Base-by-base conservation (phyloP, 1,140 invertebrate genomes). In the Sesamia nonagrioides region DNA sequence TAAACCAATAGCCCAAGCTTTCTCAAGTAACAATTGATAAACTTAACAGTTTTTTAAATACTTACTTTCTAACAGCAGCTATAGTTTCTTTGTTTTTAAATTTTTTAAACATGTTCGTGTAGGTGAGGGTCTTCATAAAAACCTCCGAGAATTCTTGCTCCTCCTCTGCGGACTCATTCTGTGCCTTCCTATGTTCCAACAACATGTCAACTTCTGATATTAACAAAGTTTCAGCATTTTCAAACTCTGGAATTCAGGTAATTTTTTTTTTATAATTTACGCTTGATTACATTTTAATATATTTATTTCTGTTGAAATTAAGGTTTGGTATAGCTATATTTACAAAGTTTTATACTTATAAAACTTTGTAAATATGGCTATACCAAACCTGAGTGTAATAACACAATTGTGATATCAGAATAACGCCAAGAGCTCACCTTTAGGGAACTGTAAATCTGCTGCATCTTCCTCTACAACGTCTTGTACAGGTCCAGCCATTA, bases 21-120 rank as follows among this genome's bases (percentile, higher is more conserved):
- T 27, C 27, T 27, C 42, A 11, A 13, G 8, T 45, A 45, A 11
- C 8, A 45, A 18, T 17, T 56, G 4, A 1, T 5, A 11, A 11
- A 56, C 18, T 21, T 52, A 3, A 21, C 54, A 1, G 13, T 4
- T 5, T 27, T 11, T 2, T 33, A 18, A 54, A 72, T 40, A 76
- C 95, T 92, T 95, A 98, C 97, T 97, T 98, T 95, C 99, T 96
- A 7, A 99, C 98, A 61, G 98, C 97, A 72, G 98, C 96, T 77
- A 99, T 99, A 7, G 99, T 99, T 95, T 99, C 99, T 89, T 99
- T 98, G 90, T 99, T 99, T 93, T 99, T 99, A 92, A 99, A 99
- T 90, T 99, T 99, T 27, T 98, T 96, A 93, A 99, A 99, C 86
- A 99, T 96, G 87, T 99, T 98, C 37, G 98, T 99, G 87, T 99